Base-by-base conservation (phyloP, 2,113 vertebrate genomes). In the Egretta garzetta region DNA sequence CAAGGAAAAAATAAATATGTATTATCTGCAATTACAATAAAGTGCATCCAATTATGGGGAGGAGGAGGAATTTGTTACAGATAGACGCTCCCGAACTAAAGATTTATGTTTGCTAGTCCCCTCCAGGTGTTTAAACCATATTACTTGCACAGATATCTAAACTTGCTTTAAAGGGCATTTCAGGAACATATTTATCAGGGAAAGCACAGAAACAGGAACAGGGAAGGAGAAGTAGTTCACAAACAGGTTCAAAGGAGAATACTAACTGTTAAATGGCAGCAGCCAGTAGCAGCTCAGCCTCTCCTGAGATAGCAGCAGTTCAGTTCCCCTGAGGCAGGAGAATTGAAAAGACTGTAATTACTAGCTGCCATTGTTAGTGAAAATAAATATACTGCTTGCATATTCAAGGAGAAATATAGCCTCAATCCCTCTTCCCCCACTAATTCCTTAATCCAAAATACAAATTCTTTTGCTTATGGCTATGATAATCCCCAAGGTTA, bases 331-430 rank as follows among this genome's bases (percentile, higher is more conserved):
- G 63, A 84, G 76, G 80, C 76, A 84, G 37, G 5, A 58, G 86
- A 77, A 74, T 41, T 55, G 64, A 66, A 86, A 94, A 84, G 73
- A 64, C 68, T 91, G 55, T 84, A 94, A 96, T 96, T 95, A 89
- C 80, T 50, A n/a, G 63, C 83, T 93, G 53, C 50, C 23, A 79
- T 59, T 89, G 76, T 59, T 93, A 84, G 37, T 28, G n/a, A 66
- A 89, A 96, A 94, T 47, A 96, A 94, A 92, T 81, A 84, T 35
- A 77, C 41, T 67, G 67, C 68, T 79, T 91, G n/a, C 37, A 67
- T 58, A 93, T 66, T 91, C 63, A 80, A 62, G 35, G 76, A 80
- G 30, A 91, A 80, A 73, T 24, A 70, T 3, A 71, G 33, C 32
- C 47, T 74, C 64, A 45, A 28, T 47, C 9, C 18, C 9, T 70